phyloP scores from a whole-genome alignment of 2,113 vertebrate genomes.

The Mola mola region DNA sequence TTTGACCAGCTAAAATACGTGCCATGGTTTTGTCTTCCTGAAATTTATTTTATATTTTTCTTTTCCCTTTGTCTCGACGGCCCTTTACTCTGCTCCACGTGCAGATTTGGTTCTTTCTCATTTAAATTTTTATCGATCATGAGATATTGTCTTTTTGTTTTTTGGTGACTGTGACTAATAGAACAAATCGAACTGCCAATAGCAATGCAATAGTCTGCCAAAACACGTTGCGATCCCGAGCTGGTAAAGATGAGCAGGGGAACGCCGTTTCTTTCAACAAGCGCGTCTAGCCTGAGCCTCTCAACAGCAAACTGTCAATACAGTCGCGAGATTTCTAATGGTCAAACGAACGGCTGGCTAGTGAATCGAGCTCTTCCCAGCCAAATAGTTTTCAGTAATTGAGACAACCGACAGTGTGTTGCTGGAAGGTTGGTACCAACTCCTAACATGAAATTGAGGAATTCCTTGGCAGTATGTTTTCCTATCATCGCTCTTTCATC shows the following conservation, averaged over 20 bases:
- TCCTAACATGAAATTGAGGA: constrained; percentile 26
- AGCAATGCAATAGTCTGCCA: constrained; percentile 70
- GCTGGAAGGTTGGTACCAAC: constrained; percentile 27
- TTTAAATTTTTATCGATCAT: constrained; percentile 67
- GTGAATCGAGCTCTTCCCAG: constrained; percentile 47
- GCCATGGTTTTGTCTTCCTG: constrained; percentile 87
- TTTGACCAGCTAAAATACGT: constrained; percentile 85
- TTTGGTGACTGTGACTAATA: constrained; percentile 75
- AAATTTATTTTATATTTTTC: constrained; percentile 51
- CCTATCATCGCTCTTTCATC: constrained; percentile 69
- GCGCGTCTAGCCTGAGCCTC: constrained; percentile 42
- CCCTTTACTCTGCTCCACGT: constrained; percentile 69
- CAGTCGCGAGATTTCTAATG: constrained; percentile 34
- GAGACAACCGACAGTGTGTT: constrained; percentile 63
- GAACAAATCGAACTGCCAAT: constrained; percentile 82
- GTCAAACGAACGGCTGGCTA: constrained; percentile 29
- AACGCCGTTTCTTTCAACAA: constrained; percentile 65
- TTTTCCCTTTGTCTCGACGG: constrained; percentile 51
- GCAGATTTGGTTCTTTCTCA: constrained; percentile 63
- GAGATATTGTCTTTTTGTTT: constrained; percentile 58
- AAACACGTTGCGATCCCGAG: constrained; percentile 50
- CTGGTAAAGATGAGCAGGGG: constrained; percentile 33
- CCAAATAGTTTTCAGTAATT: constrained; percentile 59
- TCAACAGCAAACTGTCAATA: constrained; percentile 22
- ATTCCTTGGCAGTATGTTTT: constrained; percentile 64